Conservation (phyloP, 2,113 vertebrate genomes). For the Bostrychus sinensis region DNA sequence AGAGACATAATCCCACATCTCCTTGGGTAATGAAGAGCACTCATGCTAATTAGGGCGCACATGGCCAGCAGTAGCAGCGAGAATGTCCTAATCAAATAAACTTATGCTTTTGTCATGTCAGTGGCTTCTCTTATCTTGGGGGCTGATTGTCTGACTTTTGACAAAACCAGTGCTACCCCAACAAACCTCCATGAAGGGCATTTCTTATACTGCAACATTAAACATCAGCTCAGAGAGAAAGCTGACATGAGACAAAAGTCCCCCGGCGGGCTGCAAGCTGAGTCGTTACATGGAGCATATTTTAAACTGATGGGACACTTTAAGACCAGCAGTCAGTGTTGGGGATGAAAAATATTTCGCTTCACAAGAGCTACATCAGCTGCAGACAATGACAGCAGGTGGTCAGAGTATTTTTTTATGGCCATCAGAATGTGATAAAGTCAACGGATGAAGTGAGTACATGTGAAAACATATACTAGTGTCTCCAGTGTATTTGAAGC, state of each 20-base stretch:
- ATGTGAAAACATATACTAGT: not conserved
- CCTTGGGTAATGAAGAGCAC: slow-evolving; percentile 67
- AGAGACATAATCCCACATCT: slow-evolving; percentile 68
- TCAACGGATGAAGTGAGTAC: not conserved
- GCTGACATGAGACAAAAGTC: not conserved
- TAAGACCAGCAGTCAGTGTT: not conserved
- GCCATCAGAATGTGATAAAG: not conserved
- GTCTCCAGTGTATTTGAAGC: too few species aligned
- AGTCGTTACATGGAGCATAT: not conserved
- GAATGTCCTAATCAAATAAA: slow-evolving; percentile 71
- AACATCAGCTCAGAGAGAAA: slow-evolving; percentile 6
- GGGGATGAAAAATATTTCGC: not conserved
- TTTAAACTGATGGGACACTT: not conserved
- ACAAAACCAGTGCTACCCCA: slow-evolving; percentile 4
- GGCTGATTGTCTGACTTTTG: slow-evolving; percentile 15
- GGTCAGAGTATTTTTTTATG: not conserved
- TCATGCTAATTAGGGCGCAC: slow-evolving; percentile 66
- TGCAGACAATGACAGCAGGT: not conserved
- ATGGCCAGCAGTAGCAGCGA: slow-evolving; percentile 48
- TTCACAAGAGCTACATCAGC: not conserved
- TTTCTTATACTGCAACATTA: slow-evolving; percentile 23
- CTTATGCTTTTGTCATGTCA: slow-evolving; percentile 61
- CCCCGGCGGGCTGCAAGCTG: not conserved
- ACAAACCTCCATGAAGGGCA: slow-evolving; percentile 30
- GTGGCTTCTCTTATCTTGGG: slow-evolving; percentile 28